These are phyloP conservation scores for Blennius ocellaris DNA, from an alignment of 2,113 vertebrate species.

Conservation along the genomic window DNA sequence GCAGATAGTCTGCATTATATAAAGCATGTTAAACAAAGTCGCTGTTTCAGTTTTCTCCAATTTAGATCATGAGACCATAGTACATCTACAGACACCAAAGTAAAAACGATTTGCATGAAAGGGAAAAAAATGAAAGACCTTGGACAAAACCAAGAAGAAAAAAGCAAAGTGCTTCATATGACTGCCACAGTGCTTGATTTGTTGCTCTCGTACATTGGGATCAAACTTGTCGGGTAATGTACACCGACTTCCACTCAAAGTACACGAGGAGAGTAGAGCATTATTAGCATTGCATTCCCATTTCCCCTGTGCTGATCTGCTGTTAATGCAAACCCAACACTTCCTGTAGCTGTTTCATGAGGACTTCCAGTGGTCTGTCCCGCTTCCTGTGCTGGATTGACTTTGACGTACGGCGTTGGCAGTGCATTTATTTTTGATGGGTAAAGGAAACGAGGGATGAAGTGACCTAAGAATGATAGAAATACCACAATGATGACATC, in stretches of 20 bases:
- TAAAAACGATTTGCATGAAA: not conserved
- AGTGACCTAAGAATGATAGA: not conserved
- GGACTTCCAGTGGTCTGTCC: not conserved
- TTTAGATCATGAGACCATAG: no score
- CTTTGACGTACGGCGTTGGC: not conserved
- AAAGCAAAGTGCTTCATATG: slow-evolving; percentile 25
- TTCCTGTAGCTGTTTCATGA: slow-evolving; percentile 4
- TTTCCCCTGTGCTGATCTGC: slow-evolving; percentile 8
- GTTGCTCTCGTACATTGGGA: slow-evolving; percentile 36
- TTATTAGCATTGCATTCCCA: slow-evolving; percentile 31
- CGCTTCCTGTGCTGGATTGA: not conserved
- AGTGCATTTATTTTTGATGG: not conserved
- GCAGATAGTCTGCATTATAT: no score
- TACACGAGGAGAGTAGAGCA: slow-evolving; percentile 10
- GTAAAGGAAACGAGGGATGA: not conserved
- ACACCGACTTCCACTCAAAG: slow-evolving; percentile 5
- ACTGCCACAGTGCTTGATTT: slow-evolving; percentile 37
- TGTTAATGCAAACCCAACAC: slow-evolving; percentile 8
- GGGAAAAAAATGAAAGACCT: slow-evolving; percentile 3
- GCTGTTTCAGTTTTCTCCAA: no score
- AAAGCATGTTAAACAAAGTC: no score
- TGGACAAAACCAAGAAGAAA: slow-evolving; percentile 28
- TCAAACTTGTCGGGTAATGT: slow-evolving; percentile 34
- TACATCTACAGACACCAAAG: no score
- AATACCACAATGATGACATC: no score